Conservation (phyloP, 2,113 vertebrate species). For the Dicentrarchus labrax region DNA sequence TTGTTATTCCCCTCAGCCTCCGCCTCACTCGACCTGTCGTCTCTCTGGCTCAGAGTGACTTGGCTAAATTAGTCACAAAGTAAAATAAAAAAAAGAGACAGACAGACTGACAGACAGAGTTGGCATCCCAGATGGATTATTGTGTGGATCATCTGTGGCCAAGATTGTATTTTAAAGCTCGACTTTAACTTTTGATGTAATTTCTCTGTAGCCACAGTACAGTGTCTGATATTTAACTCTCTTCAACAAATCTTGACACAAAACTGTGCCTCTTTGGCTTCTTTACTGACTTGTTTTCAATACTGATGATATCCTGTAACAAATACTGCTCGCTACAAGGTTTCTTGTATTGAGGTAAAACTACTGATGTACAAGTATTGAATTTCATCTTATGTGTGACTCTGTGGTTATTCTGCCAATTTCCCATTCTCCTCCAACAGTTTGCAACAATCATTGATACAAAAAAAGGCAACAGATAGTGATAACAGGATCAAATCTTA, state of each 20-base stretch:
- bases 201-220: not conserved
- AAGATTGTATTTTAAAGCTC: conserved; percentile 17
- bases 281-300: not conserved
- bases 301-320: conserved; percentile 4
- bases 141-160: conserved; percentile 27
- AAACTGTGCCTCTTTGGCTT: not conserved
- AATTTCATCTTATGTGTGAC: conserved; percentile 25
- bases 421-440: conserved; percentile 2
- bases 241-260: not conserved
- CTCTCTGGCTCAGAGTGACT: conserved; percentile 45
- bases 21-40: conserved; percentile 13
- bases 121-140: conserved; percentile 17
- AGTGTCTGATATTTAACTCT: not conserved
- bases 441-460: conserved; percentile 45
- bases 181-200: conserved; percentile 16
- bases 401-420: conserved; percentile 30
- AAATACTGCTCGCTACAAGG: not conserved
- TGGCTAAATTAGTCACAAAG: conserved; percentile 56
- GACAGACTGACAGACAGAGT: not conserved
- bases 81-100: conserved; percentile 17
- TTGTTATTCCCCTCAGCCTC: conserved; percentile 63
- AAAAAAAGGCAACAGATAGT: conserved; percentile 16
- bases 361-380: not conserved
- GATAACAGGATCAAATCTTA: conserved; percentile 47
- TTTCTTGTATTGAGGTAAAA: not conserved